A percentile compares a stretch with the other conserved stretches of the same genome.
These are phyloP conservation scores for Mactromeris polynyma DNA, from an alignment of 2,888 invertebrate species.

Conservation along the genomic window DNA sequence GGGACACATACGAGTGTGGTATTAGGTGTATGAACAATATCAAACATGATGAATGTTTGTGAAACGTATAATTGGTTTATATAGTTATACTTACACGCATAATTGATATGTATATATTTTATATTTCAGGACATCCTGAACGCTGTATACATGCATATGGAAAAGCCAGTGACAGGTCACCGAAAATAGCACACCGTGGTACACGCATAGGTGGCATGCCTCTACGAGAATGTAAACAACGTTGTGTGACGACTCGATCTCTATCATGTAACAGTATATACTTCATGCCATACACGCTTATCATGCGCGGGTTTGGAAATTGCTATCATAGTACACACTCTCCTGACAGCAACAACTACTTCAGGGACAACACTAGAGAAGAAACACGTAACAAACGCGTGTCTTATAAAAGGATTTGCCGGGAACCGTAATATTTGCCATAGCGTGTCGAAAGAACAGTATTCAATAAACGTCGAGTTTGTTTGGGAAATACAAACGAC, in stretches of 20 bases:
- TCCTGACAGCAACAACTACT: neutral
- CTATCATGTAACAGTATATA: neutral
- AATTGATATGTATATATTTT: too few relatives aligned
- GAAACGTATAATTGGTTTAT: too few relatives aligned
- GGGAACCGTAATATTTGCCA: too few relatives aligned
- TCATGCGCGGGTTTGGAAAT: neutral
- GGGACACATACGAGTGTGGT: too few relatives aligned
- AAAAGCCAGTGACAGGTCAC: too few relatives aligned
- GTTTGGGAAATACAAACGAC: too few relatives aligned
- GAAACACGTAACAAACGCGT: neutral
- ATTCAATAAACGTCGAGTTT: too few relatives aligned
- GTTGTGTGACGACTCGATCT: neutral
- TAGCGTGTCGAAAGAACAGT: too few relatives aligned
- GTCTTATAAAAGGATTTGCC: neutral
- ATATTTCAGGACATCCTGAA: conserved; percentile 5
- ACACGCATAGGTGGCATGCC: neutral
- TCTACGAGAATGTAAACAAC: neutral
- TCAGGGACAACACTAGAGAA: neutral
- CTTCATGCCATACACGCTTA: neutral
- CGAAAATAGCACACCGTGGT: neutral
- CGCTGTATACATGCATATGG: neutral
- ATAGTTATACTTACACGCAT: too few relatives aligned
- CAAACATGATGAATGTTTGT: too few relatives aligned
- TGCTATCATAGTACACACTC: neutral
- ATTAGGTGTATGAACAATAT: too few relatives aligned